Base-by-base conservation (phyloP, 2,113 vertebrate genomes). In the Brachirus orientalis region DNA sequence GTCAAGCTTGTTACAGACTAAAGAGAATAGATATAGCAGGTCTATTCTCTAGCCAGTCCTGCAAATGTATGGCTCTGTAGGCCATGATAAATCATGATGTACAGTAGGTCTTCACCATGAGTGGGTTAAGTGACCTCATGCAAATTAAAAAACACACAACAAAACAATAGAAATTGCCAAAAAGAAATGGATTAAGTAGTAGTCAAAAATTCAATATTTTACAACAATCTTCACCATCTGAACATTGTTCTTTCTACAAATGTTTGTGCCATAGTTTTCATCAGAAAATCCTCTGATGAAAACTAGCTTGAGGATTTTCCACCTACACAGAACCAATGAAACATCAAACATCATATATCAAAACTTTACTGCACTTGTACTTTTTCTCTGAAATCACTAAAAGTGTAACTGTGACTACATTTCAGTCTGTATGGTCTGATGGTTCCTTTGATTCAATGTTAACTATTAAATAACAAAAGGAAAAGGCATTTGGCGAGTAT, bases 381-480 rank as follows among this genome's bases (percentile, higher is more conserved):
- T 3, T 51, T 36, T 35, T 28, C 41, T 43, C n/a, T 38, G 11
- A 52, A 3, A 53, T 43, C 1, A 44, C 13, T 14, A 43, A 11
- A 53, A 60, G 17, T 36, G 28, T 57, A 10, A 5, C n/a, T 11
- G 13, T 52, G 20, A 13, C 13, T 62, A 58, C 60, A 57, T 44
- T 53, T 2, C 20, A 50, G 43, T 37, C 35, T 63, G 46, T 72
- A 9, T 52, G 16, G 40, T 54, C 35, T 66, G 51, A 37, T 59
- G 47, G 38, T 64, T 68, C 54, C 50, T 74, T 62, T 59, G 77
- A 69, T 55, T 51, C 43, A 63, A 50, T 13, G 8, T 69, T 73
- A 73, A 63, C 53, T 77, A 71, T 64, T 63, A 20, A 59, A 55
- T 70, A 48, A 73, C 71, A 76, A 83, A 78, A 75, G 50, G 63